Evolutionary conservation across 1,140 invertebrate species (phyloP).

Genomic region (Calliphora vicina): DNA sequence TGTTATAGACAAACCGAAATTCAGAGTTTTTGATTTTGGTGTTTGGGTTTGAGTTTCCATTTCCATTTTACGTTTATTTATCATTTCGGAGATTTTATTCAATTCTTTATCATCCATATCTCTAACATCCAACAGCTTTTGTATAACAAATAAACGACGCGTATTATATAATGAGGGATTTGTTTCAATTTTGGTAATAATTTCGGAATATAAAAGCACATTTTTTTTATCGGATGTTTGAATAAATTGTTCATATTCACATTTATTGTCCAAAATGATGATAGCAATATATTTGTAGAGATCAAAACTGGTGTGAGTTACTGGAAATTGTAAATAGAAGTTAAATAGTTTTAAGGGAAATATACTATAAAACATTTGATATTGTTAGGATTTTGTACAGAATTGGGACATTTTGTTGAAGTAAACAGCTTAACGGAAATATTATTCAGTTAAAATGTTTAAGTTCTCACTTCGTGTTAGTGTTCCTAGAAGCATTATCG

Average conservation of each 20-base stretch:
- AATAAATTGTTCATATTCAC: background rate
- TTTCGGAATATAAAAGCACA: background rate
- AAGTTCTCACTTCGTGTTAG: too few species aligned
- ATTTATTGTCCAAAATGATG: conserved; percentile 24
- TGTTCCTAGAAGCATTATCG: too few species aligned
- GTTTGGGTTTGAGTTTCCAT: too few species aligned
- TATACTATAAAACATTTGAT: too few species aligned
- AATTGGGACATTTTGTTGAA: too few species aligned
- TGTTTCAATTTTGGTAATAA: background rate
- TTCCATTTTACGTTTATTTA: too few species aligned
- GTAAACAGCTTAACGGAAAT: too few species aligned
- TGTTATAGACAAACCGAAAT: background rate
- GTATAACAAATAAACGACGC: conserved; percentile 7
- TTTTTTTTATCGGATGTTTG: background rate
- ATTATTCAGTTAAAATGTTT: too few species aligned
- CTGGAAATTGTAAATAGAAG: background rate
- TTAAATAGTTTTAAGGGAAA: background rate
- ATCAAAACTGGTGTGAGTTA: background rate
- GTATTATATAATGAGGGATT: background rate
- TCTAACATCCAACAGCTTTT: background rate
- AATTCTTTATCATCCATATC: background rate
- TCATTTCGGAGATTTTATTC: background rate
- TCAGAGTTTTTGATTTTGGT: background rate
- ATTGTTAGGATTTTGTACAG: too few species aligned
- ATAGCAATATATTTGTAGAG: conserved; percentile 5